Conservation (phyloP, 2,888 invertebrate genomes). For the Embidobia sp. region DNA sequence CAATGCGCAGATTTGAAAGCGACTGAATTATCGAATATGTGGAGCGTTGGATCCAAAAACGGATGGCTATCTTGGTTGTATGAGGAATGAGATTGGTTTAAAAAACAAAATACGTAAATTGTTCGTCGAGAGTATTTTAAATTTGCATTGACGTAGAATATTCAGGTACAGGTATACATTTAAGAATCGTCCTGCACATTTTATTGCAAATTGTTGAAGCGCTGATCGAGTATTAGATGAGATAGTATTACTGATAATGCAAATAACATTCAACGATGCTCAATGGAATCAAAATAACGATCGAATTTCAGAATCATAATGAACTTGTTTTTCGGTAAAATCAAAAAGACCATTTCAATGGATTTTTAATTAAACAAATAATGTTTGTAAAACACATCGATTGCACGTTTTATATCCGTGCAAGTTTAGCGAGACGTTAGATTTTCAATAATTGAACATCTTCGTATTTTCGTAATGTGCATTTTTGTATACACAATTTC, state of each 20-base stretch:
- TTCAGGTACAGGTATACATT: too few species aligned
- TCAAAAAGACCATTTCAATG: conserved; percentile 22
- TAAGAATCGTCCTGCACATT: neutral
- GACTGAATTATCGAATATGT: conserved; percentile 12
- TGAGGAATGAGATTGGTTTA: conserved; percentile 3
- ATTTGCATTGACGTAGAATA: neutral
- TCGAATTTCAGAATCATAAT: conserved; percentile 14
- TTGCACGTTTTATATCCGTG: conserved; percentile 36
- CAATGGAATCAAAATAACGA: conserved; percentile 48
- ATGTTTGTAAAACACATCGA: conserved; percentile 17
- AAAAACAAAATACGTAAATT: conserved; percentile 24
- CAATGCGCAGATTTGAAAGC: conserved; percentile 31
- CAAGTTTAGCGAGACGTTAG: conserved; percentile 31
- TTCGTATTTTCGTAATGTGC: conserved; percentile 29
- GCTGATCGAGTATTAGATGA: conserved; percentile 5
- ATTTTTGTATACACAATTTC: neutral
- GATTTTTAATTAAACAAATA: conserved; percentile 10
- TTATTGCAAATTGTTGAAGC: neutral
- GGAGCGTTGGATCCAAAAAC: neutral
- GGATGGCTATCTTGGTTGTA: neutral
- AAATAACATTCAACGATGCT: conserved; percentile 31
- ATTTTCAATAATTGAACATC: conserved; percentile 6
- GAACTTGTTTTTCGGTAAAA: conserved; percentile 18
- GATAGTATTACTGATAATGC: conserved; percentile 7
- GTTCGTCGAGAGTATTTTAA: conserved; percentile 7